A percentile compares a stretch with the other conserved stretches of the same genome.
phyloP scores from a whole-genome alignment of 2,888 invertebrate species.

The Pristionchus maxplancki region DNA sequence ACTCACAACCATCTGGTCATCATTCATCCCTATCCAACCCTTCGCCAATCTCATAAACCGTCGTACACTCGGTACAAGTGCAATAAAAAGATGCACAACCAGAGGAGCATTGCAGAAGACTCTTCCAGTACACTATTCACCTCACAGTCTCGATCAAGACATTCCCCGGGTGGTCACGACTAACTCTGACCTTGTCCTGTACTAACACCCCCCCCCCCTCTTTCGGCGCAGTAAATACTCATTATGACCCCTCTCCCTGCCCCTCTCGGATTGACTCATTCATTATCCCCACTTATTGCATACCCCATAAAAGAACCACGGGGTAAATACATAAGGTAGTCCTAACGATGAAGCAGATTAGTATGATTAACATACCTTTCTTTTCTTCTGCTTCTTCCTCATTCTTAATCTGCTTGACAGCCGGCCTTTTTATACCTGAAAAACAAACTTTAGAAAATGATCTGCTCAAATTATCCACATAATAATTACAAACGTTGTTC shows the following conservation, averaged over 20 bases:
- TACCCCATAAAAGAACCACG: not conserved
- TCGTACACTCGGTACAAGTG: not conserved
- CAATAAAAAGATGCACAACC: not conserved
- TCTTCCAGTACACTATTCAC: not conserved
- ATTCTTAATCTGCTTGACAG: not conserved
- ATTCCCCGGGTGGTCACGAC: not conserved
- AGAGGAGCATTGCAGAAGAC: not conserved
- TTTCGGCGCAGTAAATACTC: slow-evolving; percentile 34
- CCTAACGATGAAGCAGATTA: too few relatives aligned
- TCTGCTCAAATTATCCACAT: not conserved
- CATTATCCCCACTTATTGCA: slow-evolving; percentile 10
- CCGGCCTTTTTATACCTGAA: slow-evolving; percentile 42
- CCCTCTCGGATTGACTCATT: slow-evolving; percentile 31
- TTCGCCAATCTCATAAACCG: slow-evolving; percentile 2
- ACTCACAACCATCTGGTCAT: slow-evolving; percentile 14
- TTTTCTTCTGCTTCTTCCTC: slow-evolving; percentile 43
- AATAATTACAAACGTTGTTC: not conserved
- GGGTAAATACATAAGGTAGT: not conserved
- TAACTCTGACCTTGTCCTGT: slow-evolving; percentile 32
- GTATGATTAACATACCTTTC: not conserved
- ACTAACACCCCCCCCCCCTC: not conserved
- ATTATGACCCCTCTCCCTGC: not conserved
- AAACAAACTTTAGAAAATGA: not conserved
- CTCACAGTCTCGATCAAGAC: not conserved
- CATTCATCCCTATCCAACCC: not conserved